Percentiles rank a stretch among this genome's conserved stretches.
Evolutionary conservation across 2,113 vertebrate species (phyloP).

Genomic region (Epinephelus moara): DNA sequence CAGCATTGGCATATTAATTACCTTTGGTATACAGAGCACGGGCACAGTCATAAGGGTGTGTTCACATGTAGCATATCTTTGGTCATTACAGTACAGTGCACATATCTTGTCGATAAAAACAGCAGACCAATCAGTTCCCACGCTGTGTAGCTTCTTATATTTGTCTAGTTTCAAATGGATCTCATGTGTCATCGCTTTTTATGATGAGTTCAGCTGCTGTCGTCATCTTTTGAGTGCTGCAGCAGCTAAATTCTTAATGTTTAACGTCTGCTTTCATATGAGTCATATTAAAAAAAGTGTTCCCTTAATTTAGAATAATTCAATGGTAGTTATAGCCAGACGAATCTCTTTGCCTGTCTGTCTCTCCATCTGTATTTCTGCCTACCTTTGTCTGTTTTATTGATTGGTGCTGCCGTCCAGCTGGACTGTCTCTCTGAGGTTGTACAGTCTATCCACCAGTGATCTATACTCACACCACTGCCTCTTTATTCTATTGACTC

Average conservation of each 20-base stretch:
- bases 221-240: not conserved
- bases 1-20: not conserved
- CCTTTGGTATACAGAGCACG: not conserved
- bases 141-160: not conserved
- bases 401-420: conserved; percentile 32
- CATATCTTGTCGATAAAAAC: not conserved
- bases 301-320: not conserved
- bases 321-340: not conserved
- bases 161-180: not conserved
- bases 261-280: too few relatives aligned
- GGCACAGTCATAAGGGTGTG: not conserved
- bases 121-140: not conserved
- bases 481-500: conserved; percentile 22
- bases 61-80: not conserved
- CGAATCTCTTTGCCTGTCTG: too few relatives aligned
- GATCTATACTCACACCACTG: conserved; percentile 15
- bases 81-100: not conserved
- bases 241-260: too few relatives aligned
- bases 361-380: too few relatives aligned
- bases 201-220: not conserved
- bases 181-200: not conserved
- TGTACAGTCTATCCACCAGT: conserved; percentile 21
- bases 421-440: conserved; percentile 9
- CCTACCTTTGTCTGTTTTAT: conserved; percentile 19
- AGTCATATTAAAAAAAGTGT: not conserved